Evolutionary conservation across 2,797 vertebrate genomes (phyloP).

Genomic region (Lepus oiostolus): DNA sequence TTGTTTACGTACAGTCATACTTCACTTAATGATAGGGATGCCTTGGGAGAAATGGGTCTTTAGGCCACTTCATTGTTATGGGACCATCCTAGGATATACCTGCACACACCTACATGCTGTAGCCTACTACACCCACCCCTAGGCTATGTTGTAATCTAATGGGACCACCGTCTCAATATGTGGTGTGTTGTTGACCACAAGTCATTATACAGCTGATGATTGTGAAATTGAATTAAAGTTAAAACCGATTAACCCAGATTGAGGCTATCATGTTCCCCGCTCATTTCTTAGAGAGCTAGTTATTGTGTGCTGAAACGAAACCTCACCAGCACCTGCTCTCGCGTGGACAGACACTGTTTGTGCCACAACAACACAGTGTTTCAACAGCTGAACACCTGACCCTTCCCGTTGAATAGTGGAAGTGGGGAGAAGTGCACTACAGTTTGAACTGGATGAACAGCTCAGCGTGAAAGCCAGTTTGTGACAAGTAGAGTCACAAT

Average conservation of each 20-base stretch:
- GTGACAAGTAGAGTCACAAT: conserved; percentile 10
- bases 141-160: too few species aligned
- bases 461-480: background rate
- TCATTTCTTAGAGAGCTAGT: background rate
- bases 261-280: background rate
- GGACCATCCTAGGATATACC: too few species aligned
- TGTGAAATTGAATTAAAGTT: background rate
- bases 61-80: too few species aligned
- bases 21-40: too few species aligned
- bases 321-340: background rate
- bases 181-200: too few species aligned
- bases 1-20: background rate
- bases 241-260: background rate
- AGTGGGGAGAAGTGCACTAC: background rate
- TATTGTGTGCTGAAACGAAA: background rate
- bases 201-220: too few species aligned
- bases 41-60: too few species aligned
- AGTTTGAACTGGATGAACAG: background rate
- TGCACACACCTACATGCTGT: too few species aligned
- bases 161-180: too few species aligned
- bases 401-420: background rate
- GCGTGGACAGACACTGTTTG: too few species aligned
- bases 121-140: too few species aligned
- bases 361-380: background rate
- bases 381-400: background rate